A percentile compares a stretch with the other conserved stretches of the same genome.
These are phyloP conservation scores for Brienomyrus longianalis DNA, from an alignment of 2,113 vertebrate genomes.

Conservation along the genomic window DNA sequence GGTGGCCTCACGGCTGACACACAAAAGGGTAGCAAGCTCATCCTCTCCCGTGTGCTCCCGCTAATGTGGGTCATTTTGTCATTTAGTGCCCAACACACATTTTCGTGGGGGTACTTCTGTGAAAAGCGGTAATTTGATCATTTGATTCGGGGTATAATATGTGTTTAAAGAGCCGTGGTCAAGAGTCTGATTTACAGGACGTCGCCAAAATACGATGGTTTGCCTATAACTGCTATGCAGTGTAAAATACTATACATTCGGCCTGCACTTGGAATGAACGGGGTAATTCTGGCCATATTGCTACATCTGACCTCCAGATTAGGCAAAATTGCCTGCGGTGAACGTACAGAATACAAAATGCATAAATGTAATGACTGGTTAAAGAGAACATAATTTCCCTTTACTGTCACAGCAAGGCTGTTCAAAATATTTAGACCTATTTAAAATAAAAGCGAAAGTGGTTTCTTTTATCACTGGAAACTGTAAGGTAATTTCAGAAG, in stretches of 20 bases:
- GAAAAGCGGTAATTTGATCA: slow-evolving; percentile 10
- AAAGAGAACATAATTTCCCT: background rate
- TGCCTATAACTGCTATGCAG: background rate
- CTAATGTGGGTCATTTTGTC: background rate
- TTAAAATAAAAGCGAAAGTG: background rate
- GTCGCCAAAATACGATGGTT: background rate
- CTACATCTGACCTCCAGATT: background rate
- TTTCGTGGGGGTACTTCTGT: background rate
- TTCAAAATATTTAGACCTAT: background rate
- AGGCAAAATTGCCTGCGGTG: background rate
- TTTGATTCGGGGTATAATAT: background rate
- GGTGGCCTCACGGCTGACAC: background rate
- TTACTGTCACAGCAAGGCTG: background rate
- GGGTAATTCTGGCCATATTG: background rate
- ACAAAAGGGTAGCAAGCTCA: background rate
- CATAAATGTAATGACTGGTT: background rate
- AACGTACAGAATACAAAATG: background rate
- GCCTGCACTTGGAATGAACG: background rate
- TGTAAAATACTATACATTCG: background rate
- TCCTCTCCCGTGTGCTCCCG: background rate
- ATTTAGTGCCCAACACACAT: background rate
- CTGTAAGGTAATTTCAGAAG: background rate
- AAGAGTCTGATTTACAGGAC: background rate
- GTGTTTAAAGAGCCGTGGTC: slow-evolving; percentile 4
- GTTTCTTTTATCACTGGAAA: background rate